These are phyloP conservation scores for Pristionchus japonicus DNA, from an alignment of 2,888 invertebrate genomes.

Conservation along the genomic window DNA sequence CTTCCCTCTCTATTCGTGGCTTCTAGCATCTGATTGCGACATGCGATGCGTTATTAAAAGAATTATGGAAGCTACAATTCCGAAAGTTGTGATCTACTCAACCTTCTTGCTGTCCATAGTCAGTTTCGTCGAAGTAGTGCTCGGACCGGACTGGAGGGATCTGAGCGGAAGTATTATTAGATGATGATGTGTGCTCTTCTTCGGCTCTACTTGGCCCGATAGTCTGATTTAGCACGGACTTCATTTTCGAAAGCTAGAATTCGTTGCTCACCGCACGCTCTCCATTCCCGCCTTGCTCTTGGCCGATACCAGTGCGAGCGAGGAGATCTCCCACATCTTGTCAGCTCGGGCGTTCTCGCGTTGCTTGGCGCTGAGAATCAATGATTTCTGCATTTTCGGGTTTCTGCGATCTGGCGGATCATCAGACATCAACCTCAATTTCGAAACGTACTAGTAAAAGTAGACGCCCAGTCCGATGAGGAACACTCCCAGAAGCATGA, in stretches of 20 bases:
- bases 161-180: no score
- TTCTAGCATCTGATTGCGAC: no score
- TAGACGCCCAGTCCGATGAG: slow-evolving; percentile 53
- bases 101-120: slow-evolving; percentile 45
- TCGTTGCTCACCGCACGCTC: slow-evolving; percentile 8
- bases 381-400: no score
- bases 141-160: slow-evolving; percentile 37
- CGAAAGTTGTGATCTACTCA: not conserved
- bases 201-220: no score
- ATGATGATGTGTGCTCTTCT: no score
- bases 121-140: slow-evolving; percentile 27
- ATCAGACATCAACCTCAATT: no score
- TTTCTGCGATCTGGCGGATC: no score
- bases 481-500: slow-evolving; percentile 51
- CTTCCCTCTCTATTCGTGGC: no score
- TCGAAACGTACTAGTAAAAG: slow-evolving; percentile 40
- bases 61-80: no score
- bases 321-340: slow-evolving; percentile 57
- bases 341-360: slow-evolving; percentile 55
- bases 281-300: slow-evolving; percentile 49
- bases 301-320: slow-evolving; percentile 31
- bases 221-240: no score
- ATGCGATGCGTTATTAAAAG: no score
- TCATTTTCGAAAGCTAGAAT: no score
- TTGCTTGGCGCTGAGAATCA: slow-evolving; percentile 49